Evolutionary conservation across 2,888 invertebrate genomes (phyloP).

Genomic region (Eupithecia dodoneata): DNA sequence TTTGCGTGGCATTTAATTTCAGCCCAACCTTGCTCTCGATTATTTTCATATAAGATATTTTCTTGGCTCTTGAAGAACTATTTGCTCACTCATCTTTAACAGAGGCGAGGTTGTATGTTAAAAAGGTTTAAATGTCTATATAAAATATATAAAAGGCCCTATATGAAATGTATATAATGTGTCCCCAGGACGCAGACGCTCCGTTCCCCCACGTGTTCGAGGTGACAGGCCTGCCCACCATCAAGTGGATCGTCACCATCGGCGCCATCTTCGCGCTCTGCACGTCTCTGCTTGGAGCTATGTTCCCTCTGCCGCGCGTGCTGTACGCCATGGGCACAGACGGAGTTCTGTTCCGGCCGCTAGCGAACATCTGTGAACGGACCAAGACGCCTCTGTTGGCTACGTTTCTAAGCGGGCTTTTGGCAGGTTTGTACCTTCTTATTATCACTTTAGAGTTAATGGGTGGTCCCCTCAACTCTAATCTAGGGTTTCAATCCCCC

Average conservation of each 20-base stretch:
- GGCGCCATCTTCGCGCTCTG: constrained; percentile 97
- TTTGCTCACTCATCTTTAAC: neutral
- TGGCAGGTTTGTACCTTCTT: constrained; percentile 85
- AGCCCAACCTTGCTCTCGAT: neutral
- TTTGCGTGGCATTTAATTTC: neutral
- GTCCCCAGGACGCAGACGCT: constrained; percentile 88
- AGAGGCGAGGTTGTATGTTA: no score
- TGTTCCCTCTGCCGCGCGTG: constrained; percentile 94
- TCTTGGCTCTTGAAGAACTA: neutral
- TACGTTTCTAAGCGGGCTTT: constrained; percentile 89
- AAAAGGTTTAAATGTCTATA: no score
- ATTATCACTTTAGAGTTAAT: neutral
- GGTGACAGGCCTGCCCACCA: constrained; percentile 88
- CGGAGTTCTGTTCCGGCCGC: constrained; percentile 90
- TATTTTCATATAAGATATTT: neutral
- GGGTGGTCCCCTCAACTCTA: no score
- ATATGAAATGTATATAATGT: neutral
- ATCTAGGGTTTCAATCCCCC: no score
- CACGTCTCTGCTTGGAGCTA: constrained; percentile 93
- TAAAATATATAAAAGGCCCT: neutral
- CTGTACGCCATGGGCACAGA: constrained; percentile 96
- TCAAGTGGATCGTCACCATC: constrained; percentile 95
- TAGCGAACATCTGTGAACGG: constrained; percentile 87
- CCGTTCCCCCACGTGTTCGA: constrained; percentile 95
- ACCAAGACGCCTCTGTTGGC: constrained; percentile 93